Conservation (phyloP, 2,113 vertebrate genomes). For the Anas platyrhynchos region DNA sequence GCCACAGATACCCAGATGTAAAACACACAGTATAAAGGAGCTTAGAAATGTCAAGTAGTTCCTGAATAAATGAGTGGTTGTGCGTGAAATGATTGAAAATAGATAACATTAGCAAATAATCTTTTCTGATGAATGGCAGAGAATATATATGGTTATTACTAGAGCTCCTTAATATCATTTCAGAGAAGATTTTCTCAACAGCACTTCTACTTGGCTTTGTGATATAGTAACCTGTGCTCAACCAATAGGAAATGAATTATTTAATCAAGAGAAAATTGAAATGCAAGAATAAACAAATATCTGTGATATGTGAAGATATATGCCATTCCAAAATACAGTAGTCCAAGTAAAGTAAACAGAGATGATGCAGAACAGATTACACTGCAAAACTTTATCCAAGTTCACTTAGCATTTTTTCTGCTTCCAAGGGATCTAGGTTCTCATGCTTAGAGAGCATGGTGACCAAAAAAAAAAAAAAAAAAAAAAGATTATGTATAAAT, state of each 20-base stretch:
- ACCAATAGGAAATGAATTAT: background rate
- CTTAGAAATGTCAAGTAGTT: slow-evolving; percentile 50
- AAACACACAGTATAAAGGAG: slow-evolving; percentile 12
- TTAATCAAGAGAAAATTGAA: background rate
- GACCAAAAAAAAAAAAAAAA: background rate
- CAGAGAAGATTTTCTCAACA: background rate
- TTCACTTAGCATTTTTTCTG: background rate
- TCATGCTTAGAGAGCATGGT: background rate
- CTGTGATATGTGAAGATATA: background rate
- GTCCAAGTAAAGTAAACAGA: background rate
- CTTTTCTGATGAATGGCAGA: background rate
- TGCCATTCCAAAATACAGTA: background rate
- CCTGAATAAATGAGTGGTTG: slow-evolving; percentile 34
- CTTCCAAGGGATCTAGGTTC: background rate
- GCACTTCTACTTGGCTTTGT: background rate
- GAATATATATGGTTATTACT: background rate
- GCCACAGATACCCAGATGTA: slow-evolving; percentile 15
- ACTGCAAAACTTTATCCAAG: background rate
- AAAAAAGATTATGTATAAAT: background rate
- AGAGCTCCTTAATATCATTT: background rate
- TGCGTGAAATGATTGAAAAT: slow-evolving; percentile 17
- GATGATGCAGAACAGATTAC: background rate
- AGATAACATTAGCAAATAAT: slow-evolving; percentile 31
- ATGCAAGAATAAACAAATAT: background rate
- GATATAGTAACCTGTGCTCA: background rate